Evolutionary conservation across 2,113 vertebrate species (phyloP).

Genomic region (Hemicordylus capensis): DNA sequence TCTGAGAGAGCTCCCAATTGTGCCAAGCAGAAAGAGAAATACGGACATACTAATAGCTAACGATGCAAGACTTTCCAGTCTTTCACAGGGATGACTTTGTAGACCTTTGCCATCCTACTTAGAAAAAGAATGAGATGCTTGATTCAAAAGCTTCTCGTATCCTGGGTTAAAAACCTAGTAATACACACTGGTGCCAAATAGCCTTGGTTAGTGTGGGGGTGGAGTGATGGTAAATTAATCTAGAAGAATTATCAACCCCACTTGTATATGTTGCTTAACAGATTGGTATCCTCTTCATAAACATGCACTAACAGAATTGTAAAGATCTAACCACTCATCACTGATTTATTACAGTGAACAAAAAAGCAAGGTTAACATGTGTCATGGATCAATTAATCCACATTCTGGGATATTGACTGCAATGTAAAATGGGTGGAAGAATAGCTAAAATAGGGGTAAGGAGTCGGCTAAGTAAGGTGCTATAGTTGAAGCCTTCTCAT

Average conservation of each 20-base stretch:
- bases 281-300: neutral
- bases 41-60: neutral
- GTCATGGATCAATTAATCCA: neutral
- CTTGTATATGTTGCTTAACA: neutral
- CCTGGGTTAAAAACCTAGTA: neutral
- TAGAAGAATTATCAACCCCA: neutral
- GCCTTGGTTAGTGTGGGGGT: too few relatives aligned
- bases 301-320: neutral
- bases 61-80: too few relatives aligned
- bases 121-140: neutral
- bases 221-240: neutral
- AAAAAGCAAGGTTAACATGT: neutral
- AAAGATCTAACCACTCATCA: neutral
- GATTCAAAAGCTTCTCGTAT: neutral
- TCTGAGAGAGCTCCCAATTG: neutral
- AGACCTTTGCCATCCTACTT: neutral
- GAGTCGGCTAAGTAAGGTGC: too few relatives aligned
- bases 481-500: too few relatives aligned
- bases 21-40: neutral
- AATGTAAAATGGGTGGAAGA: neutral
- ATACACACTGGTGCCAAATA: too few relatives aligned
- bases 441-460: too few relatives aligned
- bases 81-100: neutral
- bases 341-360: neutral
- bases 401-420: neutral